Base-by-base conservation (phyloP, 2,113 vertebrate species). In the Nothoprocta perdicaria region DNA sequence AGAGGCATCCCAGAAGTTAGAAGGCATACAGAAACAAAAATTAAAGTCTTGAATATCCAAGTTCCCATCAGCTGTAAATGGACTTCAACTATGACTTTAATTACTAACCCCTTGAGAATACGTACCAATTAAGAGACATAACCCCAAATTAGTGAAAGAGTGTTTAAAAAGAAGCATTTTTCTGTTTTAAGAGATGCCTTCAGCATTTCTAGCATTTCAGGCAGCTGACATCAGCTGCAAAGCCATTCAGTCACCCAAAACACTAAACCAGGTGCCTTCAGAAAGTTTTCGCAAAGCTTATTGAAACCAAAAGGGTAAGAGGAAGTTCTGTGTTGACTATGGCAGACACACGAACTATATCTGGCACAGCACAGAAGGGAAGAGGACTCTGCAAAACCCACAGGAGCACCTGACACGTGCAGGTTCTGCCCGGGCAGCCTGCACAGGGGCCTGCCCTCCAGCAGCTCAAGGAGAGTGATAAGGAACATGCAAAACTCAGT, bases 401-500 rank as follows among this genome's bases (percentile, higher is more conserved):
- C 24, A 10, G 23, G n/a, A 57, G 45, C 9, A 22, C 55, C 62
- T 29, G 15, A 33, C 27, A 72, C 35, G 35, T 17, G 21, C 0
- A 2, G 61, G 26, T 55, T 50, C 73, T 78, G 29, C 65, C 72
- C 22, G 6, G 31, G 24, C 13, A 53, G 31, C 50, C 12, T 29
- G 16, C 17, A 43, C 16, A n/a, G 4, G 2, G 14, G 22, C 41
- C 24, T 3, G 17, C 61, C 12, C 65, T 38, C 21, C 21, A 53
- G 52, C 40, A 26, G 7, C 40, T 40, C 45, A 27, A 16, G 35
- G 22, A 31, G 29, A 22, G 15, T 26, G 73, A 48, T 53, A 89
- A 11, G 9, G 22, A 17, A 19, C 38, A 33, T 19, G 27, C 53
- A 67, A 48, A 38, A 29, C 13, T 62, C 33, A 0, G 0, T 35